Evolutionary conservation across 2,888 invertebrate species (phyloP), one percentile per base, ranked within the genome.

Genomic region (Brachyptera putata): DNA sequence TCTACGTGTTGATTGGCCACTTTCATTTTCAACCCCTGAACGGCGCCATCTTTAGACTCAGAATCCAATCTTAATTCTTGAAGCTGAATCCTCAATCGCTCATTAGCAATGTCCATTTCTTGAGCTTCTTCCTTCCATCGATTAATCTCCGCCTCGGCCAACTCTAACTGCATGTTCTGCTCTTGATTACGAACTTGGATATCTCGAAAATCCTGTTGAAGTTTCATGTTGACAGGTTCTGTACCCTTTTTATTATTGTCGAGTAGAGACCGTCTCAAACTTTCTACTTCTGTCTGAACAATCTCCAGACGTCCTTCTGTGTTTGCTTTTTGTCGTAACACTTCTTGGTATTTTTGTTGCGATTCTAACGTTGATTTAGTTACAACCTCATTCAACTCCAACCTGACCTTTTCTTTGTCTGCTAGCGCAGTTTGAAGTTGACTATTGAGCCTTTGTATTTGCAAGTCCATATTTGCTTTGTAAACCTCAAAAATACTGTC

Each of bases 1-100:
- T 76, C 75, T 3, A 75, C 74, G 67, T 76, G 75, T 49, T 76
- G 68, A 67, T 76, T 75, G n/a, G 75, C 74, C 11, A 77, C 71
- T 67, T 76, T 77, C 61, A 70, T 70, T 66, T 77, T 77, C 61
- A 77, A 66, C 1, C 73, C 75, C 56, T 71, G 70, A 11, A 74
- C 67, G 1, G 75, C 73, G 46, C 71, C 70, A 24, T 75, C 76
- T 63, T 71, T 72, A 11, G 72, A 68, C 48, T 72, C 71, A 26
- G 73, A 60, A 18, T 76, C 74, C 48, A 73, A 69, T 57, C 71
- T 67, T 18, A 74, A 48, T 58, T 73, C 73, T 61, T 73, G 73
- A 61, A 74, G 63, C 56, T 68, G 69, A 11, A 74, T 70, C 61
- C 72, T 46, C 7, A 65, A 53, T 22, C 37, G 61, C 26, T 61